These are phyloP conservation scores for Mesaphorura yosii DNA, from an alignment of 1,140 invertebrate genomes.

Conservation along the genomic window DNA sequence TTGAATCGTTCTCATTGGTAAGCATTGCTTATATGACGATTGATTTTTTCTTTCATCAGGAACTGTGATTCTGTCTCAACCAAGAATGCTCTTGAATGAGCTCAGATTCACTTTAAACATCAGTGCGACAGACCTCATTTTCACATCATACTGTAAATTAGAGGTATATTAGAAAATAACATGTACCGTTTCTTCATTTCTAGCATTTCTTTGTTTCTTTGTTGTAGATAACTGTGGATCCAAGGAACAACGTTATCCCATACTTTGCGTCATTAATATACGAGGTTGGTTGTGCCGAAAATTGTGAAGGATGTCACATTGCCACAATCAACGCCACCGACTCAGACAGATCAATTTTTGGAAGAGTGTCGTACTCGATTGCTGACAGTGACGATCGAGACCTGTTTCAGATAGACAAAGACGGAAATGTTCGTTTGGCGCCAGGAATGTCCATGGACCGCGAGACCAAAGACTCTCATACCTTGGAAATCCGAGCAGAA, in stretches of 20 bases:
- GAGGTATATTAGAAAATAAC: slow-evolving; percentile 20
- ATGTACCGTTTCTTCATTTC: not conserved
- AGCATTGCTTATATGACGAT: no score
- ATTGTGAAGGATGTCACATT: slow-evolving; percentile 37
- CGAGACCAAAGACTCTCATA: slow-evolving; percentile 24
- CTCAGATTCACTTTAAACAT: slow-evolving; percentile 55
- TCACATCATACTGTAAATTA: slow-evolving; percentile 67
- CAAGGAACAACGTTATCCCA: slow-evolving; percentile 67
- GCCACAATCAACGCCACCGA: slow-evolving; percentile 54
- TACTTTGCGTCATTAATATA: slow-evolving; percentile 60
- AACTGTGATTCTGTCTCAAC: slow-evolving; percentile 52
- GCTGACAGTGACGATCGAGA: slow-evolving; percentile 58
- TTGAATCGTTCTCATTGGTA: no score
- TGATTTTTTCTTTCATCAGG: slow-evolving; percentile 39
- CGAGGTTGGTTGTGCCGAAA: slow-evolving; percentile 45
- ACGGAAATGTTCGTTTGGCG: slow-evolving; percentile 36
- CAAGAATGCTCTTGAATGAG: slow-evolving; percentile 46
- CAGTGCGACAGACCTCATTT: slow-evolving; percentile 81
- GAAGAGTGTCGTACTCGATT: slow-evolving; percentile 65
- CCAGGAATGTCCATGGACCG: slow-evolving; percentile 25
- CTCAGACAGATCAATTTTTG: slow-evolving; percentile 68
- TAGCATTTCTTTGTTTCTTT: not conserved
- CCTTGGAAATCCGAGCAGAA: slow-evolving; percentile 24
- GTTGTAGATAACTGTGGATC: slow-evolving; percentile 64
- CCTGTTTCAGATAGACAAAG: slow-evolving; percentile 63